Conservation (phyloP, 2,797 vertebrate species). For the Psittacula derbiana region DNA sequence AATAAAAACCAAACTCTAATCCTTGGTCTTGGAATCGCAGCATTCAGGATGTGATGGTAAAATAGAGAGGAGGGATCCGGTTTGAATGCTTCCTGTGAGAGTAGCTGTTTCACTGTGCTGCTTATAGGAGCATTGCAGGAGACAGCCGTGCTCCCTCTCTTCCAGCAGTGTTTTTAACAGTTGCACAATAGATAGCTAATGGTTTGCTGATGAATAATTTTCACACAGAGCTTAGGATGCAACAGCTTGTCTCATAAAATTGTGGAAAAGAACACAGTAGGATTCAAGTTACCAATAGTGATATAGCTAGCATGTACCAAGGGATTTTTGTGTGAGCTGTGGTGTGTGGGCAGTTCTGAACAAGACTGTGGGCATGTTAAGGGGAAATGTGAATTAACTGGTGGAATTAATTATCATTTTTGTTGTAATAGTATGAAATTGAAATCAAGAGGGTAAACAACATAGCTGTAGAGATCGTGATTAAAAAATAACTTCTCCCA, state of each 20-base stretch:
- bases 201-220: background rate
- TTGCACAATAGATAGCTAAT: background rate
- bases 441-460: background rate
- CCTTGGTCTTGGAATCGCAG: background rate
- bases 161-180: background rate
- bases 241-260: background rate
- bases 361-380: rapidly evolving
- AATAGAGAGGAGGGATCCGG: rapidly evolving
- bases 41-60: background rate
- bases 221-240: background rate
- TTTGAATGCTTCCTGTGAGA: background rate
- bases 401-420: background rate
- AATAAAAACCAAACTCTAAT: background rate
- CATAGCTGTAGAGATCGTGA: background rate
- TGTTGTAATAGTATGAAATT: background rate
- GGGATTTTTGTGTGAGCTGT: background rate
- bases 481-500: background rate
- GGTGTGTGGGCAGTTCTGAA: background rate
- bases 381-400: background rate
- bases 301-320: background rate
- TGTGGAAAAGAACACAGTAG: background rate
- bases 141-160: background rate
- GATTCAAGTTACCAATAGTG: background rate
- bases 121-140: background rate
- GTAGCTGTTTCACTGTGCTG: background rate